phyloP scores from a whole-genome alignment of 1,140 invertebrate genomes.

The Paraescarpia echinospica region DNA sequence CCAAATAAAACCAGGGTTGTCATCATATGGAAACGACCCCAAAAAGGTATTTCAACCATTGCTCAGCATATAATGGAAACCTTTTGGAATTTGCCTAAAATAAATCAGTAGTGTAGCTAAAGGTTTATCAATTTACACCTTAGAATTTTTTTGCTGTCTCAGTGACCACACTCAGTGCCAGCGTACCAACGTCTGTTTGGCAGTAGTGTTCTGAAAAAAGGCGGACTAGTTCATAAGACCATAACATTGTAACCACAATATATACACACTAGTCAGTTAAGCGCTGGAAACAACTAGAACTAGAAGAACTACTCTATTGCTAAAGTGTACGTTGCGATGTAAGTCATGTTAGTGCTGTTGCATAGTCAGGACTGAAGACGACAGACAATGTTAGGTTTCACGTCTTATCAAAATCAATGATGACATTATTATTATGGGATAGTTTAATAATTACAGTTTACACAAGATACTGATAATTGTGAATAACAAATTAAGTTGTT shows the following conservation, averaged over 20 bases:
- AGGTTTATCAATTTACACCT: neutral
- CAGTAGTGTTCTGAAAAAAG: no score
- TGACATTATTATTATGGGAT: no score
- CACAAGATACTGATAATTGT: neutral
- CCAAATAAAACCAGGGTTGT: slow-evolving; percentile 72
- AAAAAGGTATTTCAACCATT: slow-evolving; percentile 61
- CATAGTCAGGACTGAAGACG: neutral
- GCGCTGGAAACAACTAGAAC: no score
- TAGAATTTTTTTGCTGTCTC: neutral
- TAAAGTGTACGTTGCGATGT: neutral
- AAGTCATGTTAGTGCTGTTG: neutral
- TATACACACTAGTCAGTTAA: no score
- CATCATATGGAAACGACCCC: slow-evolving; percentile 79
- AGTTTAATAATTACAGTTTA: no score
- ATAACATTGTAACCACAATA: no score
- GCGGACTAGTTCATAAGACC: no score
- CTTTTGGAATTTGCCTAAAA: neutral
- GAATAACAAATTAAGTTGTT: neutral
- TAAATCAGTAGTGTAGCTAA: neutral
- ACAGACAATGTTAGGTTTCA: no score
- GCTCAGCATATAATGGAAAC: slow-evolving; percentile 23
- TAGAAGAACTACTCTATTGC: no score
- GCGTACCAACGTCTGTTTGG: no score
- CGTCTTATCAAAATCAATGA: no score
- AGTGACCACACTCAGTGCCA: no score